Percentiles rank a stretch among this genome's conserved stretches.
These are phyloP conservation scores for Andrena cerasifolii DNA, from an alignment of 1,140 invertebrate species.

Conservation along the genomic window DNA sequence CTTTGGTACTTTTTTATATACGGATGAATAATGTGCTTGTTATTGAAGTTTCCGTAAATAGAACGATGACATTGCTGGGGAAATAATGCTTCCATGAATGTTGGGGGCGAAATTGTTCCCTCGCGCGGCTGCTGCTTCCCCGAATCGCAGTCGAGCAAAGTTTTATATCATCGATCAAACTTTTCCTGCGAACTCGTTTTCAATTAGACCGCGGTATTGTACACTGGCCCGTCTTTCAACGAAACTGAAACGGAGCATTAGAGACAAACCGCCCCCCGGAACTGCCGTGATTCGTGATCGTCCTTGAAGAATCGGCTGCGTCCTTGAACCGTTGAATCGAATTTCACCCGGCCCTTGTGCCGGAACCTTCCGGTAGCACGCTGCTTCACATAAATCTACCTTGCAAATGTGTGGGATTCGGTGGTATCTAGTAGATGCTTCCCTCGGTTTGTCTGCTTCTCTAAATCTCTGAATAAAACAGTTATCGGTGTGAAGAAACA, in stretches of 20 bases:
- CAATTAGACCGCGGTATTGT: conserved; percentile 18
- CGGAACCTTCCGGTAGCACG: not conserved
- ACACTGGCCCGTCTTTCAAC: not conserved
- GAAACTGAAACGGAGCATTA: conserved; percentile 28
- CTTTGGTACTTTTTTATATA: not conserved
- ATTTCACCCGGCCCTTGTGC: conserved; percentile 6
- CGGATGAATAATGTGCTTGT: not conserved
- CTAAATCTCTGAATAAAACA: too few relatives aligned
- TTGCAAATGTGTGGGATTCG: not conserved
- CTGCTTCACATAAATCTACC: not conserved
- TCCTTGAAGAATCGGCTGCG: conserved; percentile 20
- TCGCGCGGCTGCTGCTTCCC: not conserved
- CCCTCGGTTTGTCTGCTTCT: not conserved
- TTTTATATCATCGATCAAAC: conserved; percentile 62
- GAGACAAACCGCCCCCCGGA: conserved; percentile 4
- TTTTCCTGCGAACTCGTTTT: conserved; percentile 28
- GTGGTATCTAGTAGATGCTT: too few relatives aligned
- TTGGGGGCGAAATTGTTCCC: not conserved
- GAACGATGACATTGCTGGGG: not conserved
- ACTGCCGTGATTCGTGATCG: conserved; percentile 21
- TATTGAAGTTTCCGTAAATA: conserved; percentile 1
- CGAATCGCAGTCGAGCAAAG: not conserved
- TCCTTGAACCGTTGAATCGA: conserved; percentile 25
- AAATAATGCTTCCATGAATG: not conserved
- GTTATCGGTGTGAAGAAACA: too few relatives aligned